phyloP scores from a whole-genome alignment of 2,113 vertebrate genomes.

The Ailurus styani region DNA sequence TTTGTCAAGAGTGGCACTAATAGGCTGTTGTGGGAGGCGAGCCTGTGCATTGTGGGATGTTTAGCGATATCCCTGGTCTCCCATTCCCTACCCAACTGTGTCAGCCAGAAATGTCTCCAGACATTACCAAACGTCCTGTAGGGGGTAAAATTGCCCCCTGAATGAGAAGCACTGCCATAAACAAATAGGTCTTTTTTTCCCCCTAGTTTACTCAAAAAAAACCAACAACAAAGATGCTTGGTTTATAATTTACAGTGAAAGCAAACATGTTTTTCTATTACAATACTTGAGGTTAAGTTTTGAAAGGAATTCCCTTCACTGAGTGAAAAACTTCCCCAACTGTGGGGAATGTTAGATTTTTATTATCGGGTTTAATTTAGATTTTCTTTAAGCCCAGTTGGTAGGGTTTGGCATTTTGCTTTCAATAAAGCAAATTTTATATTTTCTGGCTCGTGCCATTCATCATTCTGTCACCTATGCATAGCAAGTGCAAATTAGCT shows the following conservation, averaged over 20 bases:
- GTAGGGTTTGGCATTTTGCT: background rate
- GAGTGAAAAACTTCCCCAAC: background rate
- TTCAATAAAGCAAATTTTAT: background rate
- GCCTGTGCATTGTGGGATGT: fast-evolving
- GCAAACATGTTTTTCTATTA: background rate
- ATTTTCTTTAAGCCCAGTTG: background rate
- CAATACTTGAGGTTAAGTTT: background rate
- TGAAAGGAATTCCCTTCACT: background rate
- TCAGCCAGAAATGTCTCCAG: background rate
- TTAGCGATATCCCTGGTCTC: background rate
- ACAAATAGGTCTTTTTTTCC: background rate
- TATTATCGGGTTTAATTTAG: background rate
- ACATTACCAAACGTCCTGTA: background rate
- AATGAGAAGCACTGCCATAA: background rate
- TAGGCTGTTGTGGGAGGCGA: background rate
- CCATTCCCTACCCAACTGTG: background rate
- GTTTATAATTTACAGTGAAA: background rate
- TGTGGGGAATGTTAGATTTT: background rate
- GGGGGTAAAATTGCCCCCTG: background rate
- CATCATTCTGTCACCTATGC: background rate
- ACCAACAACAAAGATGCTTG: background rate
- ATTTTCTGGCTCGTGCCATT: background rate
- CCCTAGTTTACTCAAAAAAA: background rate
- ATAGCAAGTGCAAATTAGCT: background rate
- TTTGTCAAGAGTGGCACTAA: background rate